Conservation (phyloP, 2,888 invertebrate genomes). For the Lepidochitona cinerea region DNA sequence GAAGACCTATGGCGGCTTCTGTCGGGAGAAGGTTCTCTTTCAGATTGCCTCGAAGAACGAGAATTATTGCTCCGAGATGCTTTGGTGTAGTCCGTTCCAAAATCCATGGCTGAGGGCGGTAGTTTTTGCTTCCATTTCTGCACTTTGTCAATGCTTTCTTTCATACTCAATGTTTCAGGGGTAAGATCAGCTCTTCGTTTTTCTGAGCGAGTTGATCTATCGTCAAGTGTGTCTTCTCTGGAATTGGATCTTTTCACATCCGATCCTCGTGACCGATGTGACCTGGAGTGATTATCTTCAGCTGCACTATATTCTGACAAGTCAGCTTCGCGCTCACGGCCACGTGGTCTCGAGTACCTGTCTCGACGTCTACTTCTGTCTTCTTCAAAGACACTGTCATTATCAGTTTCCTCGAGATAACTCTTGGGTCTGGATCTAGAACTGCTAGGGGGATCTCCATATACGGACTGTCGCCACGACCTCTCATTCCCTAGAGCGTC, state of each 20-base stretch:
- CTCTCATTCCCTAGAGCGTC: slow-evolving; percentile 30
- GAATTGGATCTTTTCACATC: slow-evolving; percentile 53
- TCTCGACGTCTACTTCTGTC: slow-evolving; percentile 28
- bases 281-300: slow-evolving; percentile 33
- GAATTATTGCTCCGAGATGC: not conserved
- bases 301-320: slow-evolving; percentile 6
- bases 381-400: slow-evolving; percentile 32
- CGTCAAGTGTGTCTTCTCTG: slow-evolving; percentile 56
- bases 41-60: slow-evolving; percentile 26
- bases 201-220: slow-evolving; percentile 51
- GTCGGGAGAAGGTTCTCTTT: slow-evolving; percentile 27
- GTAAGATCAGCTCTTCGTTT: slow-evolving; percentile 45
- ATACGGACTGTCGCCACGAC: slow-evolving; percentile 57
- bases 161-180: slow-evolving; percentile 59
- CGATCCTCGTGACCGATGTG: slow-evolving; percentile 20
- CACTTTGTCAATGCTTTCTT: slow-evolving; percentile 69
- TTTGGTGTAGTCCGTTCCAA: slow-evolving; percentile 15
- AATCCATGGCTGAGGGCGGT: slow-evolving; percentile 37
- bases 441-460: slow-evolving; percentile 45
- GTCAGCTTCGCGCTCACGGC: slow-evolving; percentile 28
- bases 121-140: slow-evolving; percentile 66
- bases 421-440: not conserved
- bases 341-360: slow-evolving; percentile 7
- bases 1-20: slow-evolving; percentile 9
- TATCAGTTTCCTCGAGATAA: slow-evolving; percentile 10